A percentile compares a stretch with the other conserved stretches of the same genome.
Evolutionary conservation across 2,797 vertebrate genomes (phyloP).

Genomic region (Garrulus glandarius): DNA sequence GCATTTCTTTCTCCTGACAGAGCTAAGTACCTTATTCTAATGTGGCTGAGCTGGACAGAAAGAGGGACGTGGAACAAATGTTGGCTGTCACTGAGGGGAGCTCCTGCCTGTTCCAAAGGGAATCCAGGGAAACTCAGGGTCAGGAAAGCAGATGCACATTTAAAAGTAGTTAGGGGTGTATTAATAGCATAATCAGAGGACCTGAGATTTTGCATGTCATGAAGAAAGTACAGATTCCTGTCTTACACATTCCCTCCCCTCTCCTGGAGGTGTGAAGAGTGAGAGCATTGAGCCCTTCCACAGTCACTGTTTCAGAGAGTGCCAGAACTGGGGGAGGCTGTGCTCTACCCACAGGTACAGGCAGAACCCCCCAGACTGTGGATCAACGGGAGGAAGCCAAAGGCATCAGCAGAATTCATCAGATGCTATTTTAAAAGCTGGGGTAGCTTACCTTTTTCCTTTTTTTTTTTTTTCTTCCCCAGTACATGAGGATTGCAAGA

Average conservation of each 20-base stretch:
- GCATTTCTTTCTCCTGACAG: not conserved
- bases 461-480: rapidly evolving
- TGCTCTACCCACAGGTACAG: not conserved
- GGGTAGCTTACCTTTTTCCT: not conserved
- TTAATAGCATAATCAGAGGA: not conserved
- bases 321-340: not conserved
- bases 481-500: not conserved
- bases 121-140: not conserved
- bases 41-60: not conserved
- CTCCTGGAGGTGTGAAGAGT: not conserved
- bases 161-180: rapidly evolving
- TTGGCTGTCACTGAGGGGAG: not conserved
- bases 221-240: not conserved
- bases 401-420: not conserved
- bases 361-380: too few species aligned
- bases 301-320: rapidly evolving
- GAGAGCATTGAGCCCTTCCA: not conserved
- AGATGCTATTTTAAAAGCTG: not conserved
- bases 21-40: not conserved
- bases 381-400: not conserved
- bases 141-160: not conserved
- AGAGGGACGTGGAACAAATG: not conserved
- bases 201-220: not conserved
- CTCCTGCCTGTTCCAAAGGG: too few species aligned
- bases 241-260: not conserved